Conservation (phyloP, 1,140 invertebrate species). For the Trichonephila inaurata region DNA sequence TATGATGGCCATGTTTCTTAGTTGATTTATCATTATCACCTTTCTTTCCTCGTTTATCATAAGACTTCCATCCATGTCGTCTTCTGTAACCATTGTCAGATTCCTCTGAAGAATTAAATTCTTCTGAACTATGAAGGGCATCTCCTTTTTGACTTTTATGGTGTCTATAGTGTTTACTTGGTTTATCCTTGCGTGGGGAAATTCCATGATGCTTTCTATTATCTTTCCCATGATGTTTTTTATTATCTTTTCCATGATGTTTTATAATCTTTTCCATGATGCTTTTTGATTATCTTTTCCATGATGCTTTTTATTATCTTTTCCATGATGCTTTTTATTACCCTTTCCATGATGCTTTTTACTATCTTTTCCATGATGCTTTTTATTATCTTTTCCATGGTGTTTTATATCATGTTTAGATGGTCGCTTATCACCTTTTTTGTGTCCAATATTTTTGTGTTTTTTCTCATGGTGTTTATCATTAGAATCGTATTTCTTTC, state of each 20-base stretch:
- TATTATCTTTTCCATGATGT: too few relatives aligned
- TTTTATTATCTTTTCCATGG: background rate
- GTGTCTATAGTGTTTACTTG: background rate
- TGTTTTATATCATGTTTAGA: background rate
- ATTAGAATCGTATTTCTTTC: background rate
- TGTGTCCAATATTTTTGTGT: background rate
- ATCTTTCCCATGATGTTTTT: too few relatives aligned
- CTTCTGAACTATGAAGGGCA: slow-evolving; percentile 2
- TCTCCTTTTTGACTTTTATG: background rate
- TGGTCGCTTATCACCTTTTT: background rate
- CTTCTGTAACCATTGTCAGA: background rate
- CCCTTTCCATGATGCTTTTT: too few relatives aligned
- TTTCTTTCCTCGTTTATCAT: background rate
- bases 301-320: too few relatives aligned
- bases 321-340: too few relatives aligned
- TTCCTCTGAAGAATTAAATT: background rate
- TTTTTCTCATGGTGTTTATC: background rate
- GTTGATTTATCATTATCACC: background rate
- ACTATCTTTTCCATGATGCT: too few relatives aligned
- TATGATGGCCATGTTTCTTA: background rate
- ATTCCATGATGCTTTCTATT: background rate
- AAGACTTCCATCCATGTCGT: background rate
- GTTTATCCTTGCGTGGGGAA: background rate
- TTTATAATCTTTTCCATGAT: too few relatives aligned
- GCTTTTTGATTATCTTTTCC: too few relatives aligned